Evolutionary conservation across 2,113 vertebrate genomes (phyloP).

Genomic region (Orcinus orca): DNA sequence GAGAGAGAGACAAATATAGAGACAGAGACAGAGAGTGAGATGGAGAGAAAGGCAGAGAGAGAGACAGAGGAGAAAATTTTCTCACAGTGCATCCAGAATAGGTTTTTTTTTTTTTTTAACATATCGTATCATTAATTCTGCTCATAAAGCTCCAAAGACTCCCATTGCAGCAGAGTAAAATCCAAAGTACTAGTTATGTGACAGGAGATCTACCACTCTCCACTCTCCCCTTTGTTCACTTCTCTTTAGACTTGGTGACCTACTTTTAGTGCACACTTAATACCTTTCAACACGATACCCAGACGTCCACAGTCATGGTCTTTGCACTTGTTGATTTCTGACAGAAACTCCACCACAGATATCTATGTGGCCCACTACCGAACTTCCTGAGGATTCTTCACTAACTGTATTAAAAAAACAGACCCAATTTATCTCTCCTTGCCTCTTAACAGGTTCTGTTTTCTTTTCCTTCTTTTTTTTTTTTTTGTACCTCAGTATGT

Average conservation of each 20-base stretch:
- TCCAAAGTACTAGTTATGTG: background rate
- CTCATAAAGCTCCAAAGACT: background rate
- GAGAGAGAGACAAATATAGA: background rate
- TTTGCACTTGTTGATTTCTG: background rate
- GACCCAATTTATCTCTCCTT: background rate
- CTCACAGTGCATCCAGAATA: background rate
- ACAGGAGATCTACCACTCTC: background rate
- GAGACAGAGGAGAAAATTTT: background rate
- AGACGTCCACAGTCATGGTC: background rate
- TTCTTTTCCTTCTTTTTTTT: background rate
- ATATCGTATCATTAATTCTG: background rate
- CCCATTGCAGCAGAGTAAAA: background rate
- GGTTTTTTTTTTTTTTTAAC: background rate
- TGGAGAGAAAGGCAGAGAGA: background rate
- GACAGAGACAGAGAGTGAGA: background rate
- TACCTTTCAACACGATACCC: background rate
- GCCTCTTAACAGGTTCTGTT: background rate
- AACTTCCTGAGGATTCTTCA: background rate
- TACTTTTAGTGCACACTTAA: background rate
- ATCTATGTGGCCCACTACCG: background rate
- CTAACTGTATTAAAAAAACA: background rate
- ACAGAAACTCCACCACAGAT: background rate
- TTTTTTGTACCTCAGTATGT: background rate
- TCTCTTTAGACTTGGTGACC: background rate
- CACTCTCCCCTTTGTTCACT: background rate